Conservation (phyloP, 2,113 vertebrate genomes). For the Hippocampus guttulatus region DNA sequence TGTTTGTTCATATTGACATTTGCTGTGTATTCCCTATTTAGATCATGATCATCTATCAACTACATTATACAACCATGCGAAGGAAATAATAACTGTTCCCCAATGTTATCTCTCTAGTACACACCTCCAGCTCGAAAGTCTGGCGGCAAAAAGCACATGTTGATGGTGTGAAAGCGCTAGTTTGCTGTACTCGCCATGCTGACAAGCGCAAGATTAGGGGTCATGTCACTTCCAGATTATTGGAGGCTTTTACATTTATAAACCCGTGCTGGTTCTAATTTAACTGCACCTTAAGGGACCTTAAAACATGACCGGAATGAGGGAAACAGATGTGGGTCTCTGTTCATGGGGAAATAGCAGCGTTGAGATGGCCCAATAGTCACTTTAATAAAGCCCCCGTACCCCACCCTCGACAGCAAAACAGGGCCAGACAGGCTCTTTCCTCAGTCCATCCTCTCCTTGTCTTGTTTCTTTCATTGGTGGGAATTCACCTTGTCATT, state of each 20-base stretch:
- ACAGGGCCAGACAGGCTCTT: conserved; percentile 48
- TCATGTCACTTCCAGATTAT: conserved; percentile 72
- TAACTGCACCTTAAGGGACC: conserved; percentile 74
- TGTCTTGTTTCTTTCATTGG: conserved; percentile 4
- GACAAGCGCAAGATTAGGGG: conserved; percentile 62
- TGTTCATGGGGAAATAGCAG: conserved; percentile 60
- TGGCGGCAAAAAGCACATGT: conserved; percentile 44
- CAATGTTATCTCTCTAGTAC: conserved; percentile 32
- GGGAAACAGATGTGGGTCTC: conserved; percentile 71
- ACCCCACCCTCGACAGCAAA: conserved; percentile 26
- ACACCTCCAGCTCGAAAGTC: conserved; percentile 45
- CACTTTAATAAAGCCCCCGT: conserved; percentile 35
- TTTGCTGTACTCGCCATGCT: conserved; percentile 26
- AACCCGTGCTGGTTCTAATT: conserved; percentile 72
- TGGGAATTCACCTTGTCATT: not conserved
- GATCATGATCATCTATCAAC: not conserved
- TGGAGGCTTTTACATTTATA: conserved; percentile 75
- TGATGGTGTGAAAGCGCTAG: conserved; percentile 36
- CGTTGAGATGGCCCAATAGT: conserved; percentile 23
- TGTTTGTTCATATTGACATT: not conserved
- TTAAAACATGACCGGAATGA: conserved; percentile 63
- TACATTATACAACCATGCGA: conserved; percentile 11
- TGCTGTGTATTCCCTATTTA: not conserved
- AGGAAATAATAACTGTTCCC: conserved; percentile 26
- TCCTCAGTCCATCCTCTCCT: conserved; percentile 5